A percentile compares a stretch with the other conserved stretches of the same genome.
These are phyloP conservation scores for Perdita meconis DNA, from an alignment of 2,888 invertebrate genomes.

Conservation along the genomic window DNA sequence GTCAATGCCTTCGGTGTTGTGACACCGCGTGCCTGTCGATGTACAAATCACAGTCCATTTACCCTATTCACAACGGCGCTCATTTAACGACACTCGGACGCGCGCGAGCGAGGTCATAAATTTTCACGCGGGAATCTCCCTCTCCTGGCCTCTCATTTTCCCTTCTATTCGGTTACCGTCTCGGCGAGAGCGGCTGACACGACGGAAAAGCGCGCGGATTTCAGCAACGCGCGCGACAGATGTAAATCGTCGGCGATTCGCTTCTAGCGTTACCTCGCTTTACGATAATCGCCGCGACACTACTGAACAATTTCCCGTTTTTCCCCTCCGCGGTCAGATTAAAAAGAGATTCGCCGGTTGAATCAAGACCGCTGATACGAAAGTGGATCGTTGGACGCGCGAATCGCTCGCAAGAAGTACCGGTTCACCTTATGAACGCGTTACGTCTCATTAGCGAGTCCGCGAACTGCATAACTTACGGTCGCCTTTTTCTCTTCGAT, in stretches of 20 bases:
- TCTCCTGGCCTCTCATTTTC: neutral
- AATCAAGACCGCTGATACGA: neutral
- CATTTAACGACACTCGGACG: constrained; percentile 80
- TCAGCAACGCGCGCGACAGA: neutral
- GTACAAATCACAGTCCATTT: constrained; percentile 83
- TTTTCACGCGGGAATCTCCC: constrained; percentile 61
- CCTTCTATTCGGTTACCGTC: neutral
- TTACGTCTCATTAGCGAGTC: neutral
- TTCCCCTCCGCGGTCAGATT: too few relatives aligned
- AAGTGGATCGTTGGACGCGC: neutral
- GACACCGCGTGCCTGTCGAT: constrained; percentile 76
- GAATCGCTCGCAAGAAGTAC: neutral
- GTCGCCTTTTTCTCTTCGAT: neutral
- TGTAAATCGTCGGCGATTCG: neutral
- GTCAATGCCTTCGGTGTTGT: constrained; percentile 71
- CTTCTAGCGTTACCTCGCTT: neutral
- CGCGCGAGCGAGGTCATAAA: constrained; percentile 76
- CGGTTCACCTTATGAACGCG: constrained; percentile 8
- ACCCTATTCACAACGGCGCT: constrained; percentile 79
- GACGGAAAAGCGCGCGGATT: constrained; percentile 10
- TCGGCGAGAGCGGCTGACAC: neutral
- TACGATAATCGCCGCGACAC: neutral
- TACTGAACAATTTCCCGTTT: too few relatives aligned
- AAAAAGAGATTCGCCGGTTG: too few relatives aligned
- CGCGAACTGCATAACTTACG: neutral